Conservation (phyloP, 1,140 invertebrate genomes). For the Hestina assimilis region DNA sequence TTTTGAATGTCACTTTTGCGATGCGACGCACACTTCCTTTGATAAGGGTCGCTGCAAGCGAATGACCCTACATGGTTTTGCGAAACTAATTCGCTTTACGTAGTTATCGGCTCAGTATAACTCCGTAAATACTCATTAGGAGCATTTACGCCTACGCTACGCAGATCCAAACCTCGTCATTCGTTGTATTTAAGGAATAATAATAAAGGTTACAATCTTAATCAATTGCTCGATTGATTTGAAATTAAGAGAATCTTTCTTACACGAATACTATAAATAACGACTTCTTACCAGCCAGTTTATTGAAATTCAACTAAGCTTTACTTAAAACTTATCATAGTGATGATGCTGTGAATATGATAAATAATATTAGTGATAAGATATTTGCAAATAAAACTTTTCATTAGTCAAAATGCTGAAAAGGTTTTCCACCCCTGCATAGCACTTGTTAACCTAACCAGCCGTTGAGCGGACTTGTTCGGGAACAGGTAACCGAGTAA, state of each 20-base stretch:
- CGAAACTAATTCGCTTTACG: conserved; percentile 34
- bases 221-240: too few species aligned
- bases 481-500: conserved; percentile 69
- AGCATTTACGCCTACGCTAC: background rate
- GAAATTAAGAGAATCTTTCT: too few species aligned
- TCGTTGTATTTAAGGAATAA: too few species aligned
- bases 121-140: background rate
- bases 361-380: too few species aligned
- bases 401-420: conserved; percentile 16
- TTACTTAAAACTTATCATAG: too few species aligned
- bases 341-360: too few species aligned
- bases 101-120: conserved; percentile 2
- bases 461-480: conserved; percentile 53
- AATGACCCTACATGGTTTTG: conserved; percentile 41
- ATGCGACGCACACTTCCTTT: conserved; percentile 36
- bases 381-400: too few species aligned
- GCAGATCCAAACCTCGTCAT: too few species aligned
- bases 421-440: conserved; percentile 56
- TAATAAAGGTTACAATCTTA: too few species aligned
- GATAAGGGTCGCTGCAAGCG: conserved; percentile 34
- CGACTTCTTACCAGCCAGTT: too few species aligned
- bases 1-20: conserved; percentile 22
- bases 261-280: too few species aligned
- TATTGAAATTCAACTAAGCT: too few species aligned
- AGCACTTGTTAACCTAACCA: conserved; percentile 73